Evolutionary conservation across 2,113 vertebrate species (phyloP), one percentile per base, ranked within the genome.

Genomic region (Dicerorhinus sumatrensis): DNA sequence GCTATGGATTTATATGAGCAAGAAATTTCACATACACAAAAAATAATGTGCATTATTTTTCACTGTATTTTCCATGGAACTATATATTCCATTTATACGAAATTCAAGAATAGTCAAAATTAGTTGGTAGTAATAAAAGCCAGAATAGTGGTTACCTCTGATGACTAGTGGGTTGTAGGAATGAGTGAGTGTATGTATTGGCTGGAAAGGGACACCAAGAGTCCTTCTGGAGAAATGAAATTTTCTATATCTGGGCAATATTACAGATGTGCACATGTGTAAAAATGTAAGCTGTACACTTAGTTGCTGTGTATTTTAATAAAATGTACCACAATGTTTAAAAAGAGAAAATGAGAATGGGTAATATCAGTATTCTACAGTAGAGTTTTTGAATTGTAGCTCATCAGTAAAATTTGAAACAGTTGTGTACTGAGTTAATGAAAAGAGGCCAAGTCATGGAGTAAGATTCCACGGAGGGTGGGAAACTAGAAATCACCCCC

Each of bases 121-220:
- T 80, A 77, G 36, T 6, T 69, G 51, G 4, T 48, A n/a, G 16
- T 62, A 79, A 89, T 67, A 21, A 73, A 86, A 54, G 36, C 76
- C 4, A 58, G 39, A 79, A 58, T 4, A 39, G 2, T 21, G 62
- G 31, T 63, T 79, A 27, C 23, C 17, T 39, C 8, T 69, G 31
- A 67, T 18, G 2, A 13, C 4, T 1, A 36, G 7, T 79, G 8
- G 21, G 3, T 5, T 3, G 29, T 14, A 63, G 60, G 25, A 3
- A 3, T 62, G 4, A 51, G 5, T 81, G 8, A 21, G 3, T 5
- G 13, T 2, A 31, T 12, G 6, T 51, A 42, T 12, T 25, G 6
- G 48, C 36, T 51, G 51, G 36, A 76, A 33, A 70, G 36, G 20
- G 48, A 63, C 29, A 79, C 6, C 20, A 56, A 6, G 5, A 5